phyloP scores from a whole-genome alignment of 1,140 invertebrate genomes.

The Gryon sp. region DNA sequence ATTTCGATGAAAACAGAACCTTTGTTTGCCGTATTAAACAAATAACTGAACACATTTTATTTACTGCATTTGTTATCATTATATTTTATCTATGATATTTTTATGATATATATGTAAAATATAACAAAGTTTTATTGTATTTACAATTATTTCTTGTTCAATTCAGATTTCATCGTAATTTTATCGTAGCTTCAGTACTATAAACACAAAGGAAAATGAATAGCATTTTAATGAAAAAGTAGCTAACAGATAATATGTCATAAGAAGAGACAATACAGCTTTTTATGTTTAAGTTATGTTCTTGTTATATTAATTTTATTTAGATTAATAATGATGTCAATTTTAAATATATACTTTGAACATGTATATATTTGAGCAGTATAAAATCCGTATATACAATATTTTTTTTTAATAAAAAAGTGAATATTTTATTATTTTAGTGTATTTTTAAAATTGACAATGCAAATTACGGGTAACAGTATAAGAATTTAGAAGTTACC shows the following conservation, averaged over 20 bases:
- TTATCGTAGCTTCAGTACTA: slow-evolving; percentile 21
- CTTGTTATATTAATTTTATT: too few species aligned
- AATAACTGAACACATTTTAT: too few species aligned
- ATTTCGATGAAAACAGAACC: slow-evolving; percentile 24
- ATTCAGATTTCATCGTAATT: slow-evolving; percentile 25
- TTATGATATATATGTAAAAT: too few species aligned
- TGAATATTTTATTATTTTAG: too few species aligned
- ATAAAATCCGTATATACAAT: neutral
- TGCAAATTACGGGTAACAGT: neutral
- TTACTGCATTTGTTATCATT: neutral
- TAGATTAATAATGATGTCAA: slow-evolving; percentile 17
- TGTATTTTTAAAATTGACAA: neutral
- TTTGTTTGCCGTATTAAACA: too few species aligned
- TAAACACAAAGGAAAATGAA: slow-evolving; percentile 17
- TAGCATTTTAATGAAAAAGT: slow-evolving; percentile 35
- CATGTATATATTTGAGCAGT: too few species aligned
- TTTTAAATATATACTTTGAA: neutral
- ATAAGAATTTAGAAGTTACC: slow-evolving; percentile 18
- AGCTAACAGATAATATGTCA: slow-evolving; percentile 34
- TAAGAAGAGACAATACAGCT: slow-evolving; percentile 58
- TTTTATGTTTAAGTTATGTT: slow-evolving; percentile 15
- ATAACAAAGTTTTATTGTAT: too few species aligned
- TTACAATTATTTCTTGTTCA: too few species aligned
- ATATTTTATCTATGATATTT: neutral
- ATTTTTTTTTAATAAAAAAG: slow-evolving; percentile 2